These are phyloP conservation scores for Pan troglodytes DNA, from an alignment of 2,113 vertebrate genomes.

Conservation along the genomic window DNA sequence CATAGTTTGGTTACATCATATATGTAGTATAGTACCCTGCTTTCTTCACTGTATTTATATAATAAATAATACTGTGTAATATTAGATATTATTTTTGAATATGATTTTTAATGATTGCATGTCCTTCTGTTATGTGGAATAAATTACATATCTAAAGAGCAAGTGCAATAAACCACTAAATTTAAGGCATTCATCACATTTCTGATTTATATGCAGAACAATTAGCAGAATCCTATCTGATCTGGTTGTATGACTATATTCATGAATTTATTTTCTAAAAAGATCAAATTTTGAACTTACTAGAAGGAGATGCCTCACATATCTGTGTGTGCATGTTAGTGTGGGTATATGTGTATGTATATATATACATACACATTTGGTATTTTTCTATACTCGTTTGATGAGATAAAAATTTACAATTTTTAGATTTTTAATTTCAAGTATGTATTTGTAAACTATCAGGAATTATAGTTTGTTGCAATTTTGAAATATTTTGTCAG, in stretches of 20 bases:
- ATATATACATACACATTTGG: neutral
- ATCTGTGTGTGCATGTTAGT: neutral
- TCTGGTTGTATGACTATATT: neutral
- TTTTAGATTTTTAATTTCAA: neutral
- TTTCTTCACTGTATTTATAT: neutral
- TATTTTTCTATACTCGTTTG: neutral
- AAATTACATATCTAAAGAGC: neutral
- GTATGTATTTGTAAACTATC: neutral
- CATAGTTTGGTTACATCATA: neutral
- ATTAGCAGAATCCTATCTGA: neutral
- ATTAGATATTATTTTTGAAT: neutral
- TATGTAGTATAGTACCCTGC: neutral
- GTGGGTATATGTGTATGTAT: neutral
- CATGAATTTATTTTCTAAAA: neutral
- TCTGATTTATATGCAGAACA: neutral
- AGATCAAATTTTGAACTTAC: neutral
- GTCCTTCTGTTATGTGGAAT: neutral
- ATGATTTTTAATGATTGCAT: neutral
- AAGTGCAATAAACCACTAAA: neutral
- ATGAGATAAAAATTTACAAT: neutral
- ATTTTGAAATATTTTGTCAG: neutral
- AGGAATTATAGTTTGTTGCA: neutral
- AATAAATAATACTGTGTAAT: neutral
- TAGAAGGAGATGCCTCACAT: neutral
- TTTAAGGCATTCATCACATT: neutral